Conservation (phyloP, 2,888 invertebrate species). For the Zygaena filipendulae region DNA sequence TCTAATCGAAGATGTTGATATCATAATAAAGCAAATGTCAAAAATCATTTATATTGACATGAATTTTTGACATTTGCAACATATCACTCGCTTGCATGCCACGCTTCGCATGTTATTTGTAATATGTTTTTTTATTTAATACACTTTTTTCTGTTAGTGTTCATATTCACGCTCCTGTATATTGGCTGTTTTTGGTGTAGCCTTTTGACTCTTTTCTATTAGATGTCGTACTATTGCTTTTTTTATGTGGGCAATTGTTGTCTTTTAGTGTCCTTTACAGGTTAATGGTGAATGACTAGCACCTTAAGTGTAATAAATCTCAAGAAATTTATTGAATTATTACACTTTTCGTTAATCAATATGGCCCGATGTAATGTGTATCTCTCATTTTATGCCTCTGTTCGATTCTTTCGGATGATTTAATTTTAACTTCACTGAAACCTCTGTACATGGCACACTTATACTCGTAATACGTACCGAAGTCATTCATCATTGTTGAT, state of each 20-base stretch:
- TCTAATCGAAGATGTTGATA: constrained; percentile 37
- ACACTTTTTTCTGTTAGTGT: constrained; percentile 52
- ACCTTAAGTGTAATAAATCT: too few species aligned
- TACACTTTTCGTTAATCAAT: too few species aligned
- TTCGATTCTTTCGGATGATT: too few species aligned
- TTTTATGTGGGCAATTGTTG: constrained; percentile 39
- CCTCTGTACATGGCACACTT: too few species aligned
- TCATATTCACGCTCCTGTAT: constrained; percentile 44
- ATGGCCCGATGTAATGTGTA: too few species aligned
- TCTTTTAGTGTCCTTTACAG: constrained; percentile 31
- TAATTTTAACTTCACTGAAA: too few species aligned
- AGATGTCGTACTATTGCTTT: constrained; percentile 37
- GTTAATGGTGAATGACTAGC: constrained; percentile 18
- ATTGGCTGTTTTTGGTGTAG: constrained; percentile 40
- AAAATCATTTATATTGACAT: constrained; percentile 15
- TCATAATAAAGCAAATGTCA: constrained; percentile 32
- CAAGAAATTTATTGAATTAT: too few species aligned
- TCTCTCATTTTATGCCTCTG: too few species aligned
- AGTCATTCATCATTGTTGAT: too few species aligned
- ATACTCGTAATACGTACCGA: too few species aligned
- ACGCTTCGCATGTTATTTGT: constrained; percentile 48
- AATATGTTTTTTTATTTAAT: constrained; percentile 33
- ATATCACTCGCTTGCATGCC: constrained; percentile 36
- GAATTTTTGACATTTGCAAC: constrained; percentile 30
- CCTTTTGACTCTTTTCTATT: constrained; percentile 27